These are phyloP conservation scores for Lates calcarifer DNA, from an alignment of 2,113 vertebrate genomes.

Conservation along the genomic window DNA sequence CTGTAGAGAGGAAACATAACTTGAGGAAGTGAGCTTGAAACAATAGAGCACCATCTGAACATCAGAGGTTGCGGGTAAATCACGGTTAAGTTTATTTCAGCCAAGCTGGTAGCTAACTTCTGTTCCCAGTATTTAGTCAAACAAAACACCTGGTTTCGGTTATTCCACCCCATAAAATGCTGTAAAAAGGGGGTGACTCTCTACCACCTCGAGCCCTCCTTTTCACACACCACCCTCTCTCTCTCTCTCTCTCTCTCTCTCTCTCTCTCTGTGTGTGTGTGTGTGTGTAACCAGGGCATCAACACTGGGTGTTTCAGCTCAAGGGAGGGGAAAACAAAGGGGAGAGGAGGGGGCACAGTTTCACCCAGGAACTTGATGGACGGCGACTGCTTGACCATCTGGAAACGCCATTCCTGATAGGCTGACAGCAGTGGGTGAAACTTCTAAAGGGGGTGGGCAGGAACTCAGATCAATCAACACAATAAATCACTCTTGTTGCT, in stretches of 20 bases:
- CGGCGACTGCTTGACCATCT: constrained; percentile 77
- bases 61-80: constrained; percentile 49
- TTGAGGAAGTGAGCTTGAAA: constrained; percentile 29
- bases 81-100: constrained; percentile 43
- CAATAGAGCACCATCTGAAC: constrained; percentile 37
- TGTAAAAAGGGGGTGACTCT: constrained; percentile 68
- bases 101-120: constrained; percentile 64
- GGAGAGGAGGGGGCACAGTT: constrained; percentile 55
- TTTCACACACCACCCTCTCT: constrained; percentile 26
- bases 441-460: constrained; percentile 65
- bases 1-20: constrained; percentile 32
- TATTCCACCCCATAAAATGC: constrained; percentile 78
- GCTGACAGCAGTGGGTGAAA: constrained; percentile 63
- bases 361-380: constrained; percentile 71
- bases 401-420: constrained; percentile 77
- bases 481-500: constrained; percentile 67
- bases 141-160: constrained; percentile 78
- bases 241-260: no score
- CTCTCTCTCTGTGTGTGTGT: no score
- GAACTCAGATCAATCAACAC: constrained; percentile 68
- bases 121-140: constrained; percentile 71
- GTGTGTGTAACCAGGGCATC: constrained; percentile 65
- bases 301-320: constrained; percentile 53
- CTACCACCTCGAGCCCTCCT: constrained; percentile 39
- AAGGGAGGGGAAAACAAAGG: constrained; percentile 49